These are phyloP conservation scores for Linepithema humile DNA, from an alignment of 1,140 invertebrate genomes.

Conservation along the genomic window DNA sequence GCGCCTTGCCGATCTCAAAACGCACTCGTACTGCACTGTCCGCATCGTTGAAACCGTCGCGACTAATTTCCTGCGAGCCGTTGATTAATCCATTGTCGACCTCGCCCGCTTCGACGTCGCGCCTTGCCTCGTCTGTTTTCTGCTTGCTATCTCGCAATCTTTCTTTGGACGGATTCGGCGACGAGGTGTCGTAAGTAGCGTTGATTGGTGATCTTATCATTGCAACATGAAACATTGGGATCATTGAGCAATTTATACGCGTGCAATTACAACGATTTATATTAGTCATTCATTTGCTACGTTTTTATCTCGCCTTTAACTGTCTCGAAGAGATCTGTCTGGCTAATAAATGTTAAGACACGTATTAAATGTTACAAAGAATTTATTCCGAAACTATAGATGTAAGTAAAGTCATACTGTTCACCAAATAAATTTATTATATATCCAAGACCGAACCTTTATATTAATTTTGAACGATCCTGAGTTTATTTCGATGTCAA, in stretches of 20 bases:
- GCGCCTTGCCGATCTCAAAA: conserved; percentile 58
- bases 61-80: conserved; percentile 60
- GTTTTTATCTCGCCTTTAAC: background rate
- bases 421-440: too few relatives aligned
- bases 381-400: too few relatives aligned
- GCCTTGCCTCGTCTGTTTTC: background rate
- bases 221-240: too few relatives aligned
- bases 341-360: too few relatives aligned
- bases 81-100: conserved; percentile 61
- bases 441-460: too few relatives aligned
- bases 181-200: background rate
- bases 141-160: background rate
- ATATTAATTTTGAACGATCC: background rate
- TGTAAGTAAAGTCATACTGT: too few relatives aligned
- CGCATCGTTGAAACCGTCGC: conserved; percentile 59
- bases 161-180: background rate
- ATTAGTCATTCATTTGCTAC: background rate
- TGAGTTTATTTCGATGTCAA: background rate
- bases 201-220: conserved; percentile 10
- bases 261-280: background rate
- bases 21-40: conserved; percentile 58
- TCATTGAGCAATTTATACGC: background rate
- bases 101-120: conserved; percentile 21
- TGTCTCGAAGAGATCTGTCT: background rate
- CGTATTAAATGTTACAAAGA: background rate